Evolutionary conservation across 2,888 invertebrate species (phyloP), one percentile per base, ranked within the genome.

Genomic region (Eupeodes latifasciatus): DNA sequence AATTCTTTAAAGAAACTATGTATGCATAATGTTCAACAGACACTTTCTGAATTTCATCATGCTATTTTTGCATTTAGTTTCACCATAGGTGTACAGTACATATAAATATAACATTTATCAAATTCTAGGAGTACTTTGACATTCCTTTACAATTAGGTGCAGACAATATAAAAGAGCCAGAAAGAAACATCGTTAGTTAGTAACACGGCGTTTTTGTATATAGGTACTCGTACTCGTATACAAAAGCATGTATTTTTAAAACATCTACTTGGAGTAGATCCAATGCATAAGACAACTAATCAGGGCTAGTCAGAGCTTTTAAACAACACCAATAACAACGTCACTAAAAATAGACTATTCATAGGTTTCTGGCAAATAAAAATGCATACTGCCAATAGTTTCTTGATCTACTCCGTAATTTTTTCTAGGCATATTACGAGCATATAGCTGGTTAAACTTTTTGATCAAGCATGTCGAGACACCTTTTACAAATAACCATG

Each of bases 231-330:
- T 27, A 27, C 27, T 27, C 27, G 2, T 40, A 76, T 80, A 81
- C 66, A 92, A 91, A 90, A 91, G 91, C 91, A 89, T 90, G 91
- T 93, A 93, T 93, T 93, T 93, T 91, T 92, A 92, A 92, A 92
- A 90, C 91, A 90, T 91, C 92, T 91, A 92, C 92, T 93, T 93
- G 93, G 93, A 93, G 91, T 90, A 90, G 90, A 91, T 93, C 93
- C 93, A 93, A 93, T 93, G 92, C 92, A 92, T 92, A 92, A 92
- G 92, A 91, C 91, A 89, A 84, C 84, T 85, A 81, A 88, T 88
- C 88, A 88, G 84, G 84, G 88, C 67, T 81, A 62, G 81, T 77
- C 81, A 88, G 81, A 36, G 62, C 53, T 87, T 72, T 57, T 61
- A 61, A 82, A 44, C 55, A 78, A n/a, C 75, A 71, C 40, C 55